These are phyloP conservation scores for Lithobius niger DNA, from an alignment of 1,140 invertebrate genomes.

Conservation along the genomic window DNA sequence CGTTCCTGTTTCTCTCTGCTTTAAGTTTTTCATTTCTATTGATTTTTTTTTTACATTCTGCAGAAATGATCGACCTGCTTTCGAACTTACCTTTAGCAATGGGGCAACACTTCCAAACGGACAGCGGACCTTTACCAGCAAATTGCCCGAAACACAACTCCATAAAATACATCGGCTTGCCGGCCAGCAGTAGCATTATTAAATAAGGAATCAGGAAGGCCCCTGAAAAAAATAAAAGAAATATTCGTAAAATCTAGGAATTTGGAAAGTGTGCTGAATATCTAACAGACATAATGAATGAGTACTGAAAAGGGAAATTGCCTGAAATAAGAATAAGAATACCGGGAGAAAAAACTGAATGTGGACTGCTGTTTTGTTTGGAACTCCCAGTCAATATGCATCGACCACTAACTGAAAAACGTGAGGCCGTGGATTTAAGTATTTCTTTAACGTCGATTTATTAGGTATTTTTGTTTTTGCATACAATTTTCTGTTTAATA, in stretches of 20 bases:
- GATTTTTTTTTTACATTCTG: no score
- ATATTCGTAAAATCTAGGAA: no score
- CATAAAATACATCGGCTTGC: slow-evolving; percentile 58
- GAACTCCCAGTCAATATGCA: not conserved
- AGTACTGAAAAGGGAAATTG: not conserved
- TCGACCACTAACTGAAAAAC: no score
- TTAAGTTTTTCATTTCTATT: no score
- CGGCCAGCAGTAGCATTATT: slow-evolving; percentile 58
- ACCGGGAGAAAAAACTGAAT: not conserved
- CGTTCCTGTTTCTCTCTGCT: no score
- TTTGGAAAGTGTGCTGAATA: no score
- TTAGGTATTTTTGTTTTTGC: no score
- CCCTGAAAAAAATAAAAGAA: slow-evolving; percentile 39
- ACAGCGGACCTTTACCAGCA: slow-evolving; percentile 34
- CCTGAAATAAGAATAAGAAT: not conserved
- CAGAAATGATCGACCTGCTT: no score
- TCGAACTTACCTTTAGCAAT: slow-evolving; percentile 33
- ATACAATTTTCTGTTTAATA: no score
- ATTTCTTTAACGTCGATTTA: no score
- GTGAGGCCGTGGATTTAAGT: no score
- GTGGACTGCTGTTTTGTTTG: not conserved
- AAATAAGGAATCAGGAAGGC: slow-evolving; percentile 67
- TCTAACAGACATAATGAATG: not conserved
- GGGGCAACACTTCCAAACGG: slow-evolving; percentile 35
- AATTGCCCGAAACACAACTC: slow-evolving; percentile 43